A percentile compares a stretch with the other conserved stretches of the same genome.
These are phyloP conservation scores for Onychomys leucogaster DNA, from an alignment of 2,797 vertebrate species.

Conservation along the genomic window DNA sequence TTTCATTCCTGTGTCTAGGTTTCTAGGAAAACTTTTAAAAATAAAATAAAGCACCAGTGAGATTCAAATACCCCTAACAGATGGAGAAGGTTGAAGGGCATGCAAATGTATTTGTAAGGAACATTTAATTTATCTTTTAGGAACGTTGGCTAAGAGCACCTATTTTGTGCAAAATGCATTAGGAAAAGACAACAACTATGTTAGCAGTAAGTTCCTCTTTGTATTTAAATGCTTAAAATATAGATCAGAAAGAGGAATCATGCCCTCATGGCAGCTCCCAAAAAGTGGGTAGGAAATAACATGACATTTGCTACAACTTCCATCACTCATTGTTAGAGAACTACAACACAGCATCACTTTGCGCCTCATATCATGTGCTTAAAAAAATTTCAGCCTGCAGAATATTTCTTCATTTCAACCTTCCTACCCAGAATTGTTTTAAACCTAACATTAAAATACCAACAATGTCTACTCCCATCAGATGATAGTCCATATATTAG, in stretches of 20 bases:
- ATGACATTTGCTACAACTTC: slow-evolving; percentile 25
- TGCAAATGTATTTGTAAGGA: slow-evolving; percentile 56
- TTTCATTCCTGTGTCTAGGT: slow-evolving; percentile 41
- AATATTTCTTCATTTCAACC: slow-evolving; percentile 40
- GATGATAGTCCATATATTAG: not conserved
- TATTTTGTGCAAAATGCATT: slow-evolving; percentile 16
- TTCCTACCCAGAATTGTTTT: not conserved
- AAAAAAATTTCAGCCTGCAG: slow-evolving; percentile 30
- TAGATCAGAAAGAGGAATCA: not conserved
- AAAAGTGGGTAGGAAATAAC: slow-evolving; percentile 27
- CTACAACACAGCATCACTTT: not conserved
- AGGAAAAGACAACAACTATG: not conserved
- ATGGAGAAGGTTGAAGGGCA: slow-evolving; percentile 61
- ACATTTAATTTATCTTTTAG: slow-evolving; percentile 46
- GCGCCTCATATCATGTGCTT: not conserved
- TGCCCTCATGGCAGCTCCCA: not conserved
- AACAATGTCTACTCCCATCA: not conserved
- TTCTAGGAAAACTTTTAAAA: slow-evolving; percentile 61
- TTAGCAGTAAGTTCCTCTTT: not conserved
- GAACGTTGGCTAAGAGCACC: slow-evolving; percentile 44
- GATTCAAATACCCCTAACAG: slow-evolving; percentile 67
- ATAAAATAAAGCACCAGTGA: slow-evolving; percentile 50
- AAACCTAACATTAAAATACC: slow-evolving; percentile 34
- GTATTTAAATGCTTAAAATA: not conserved
- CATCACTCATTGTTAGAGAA: not conserved